Percentiles rank a stretch among this genome's conserved stretches.
These are phyloP conservation scores for Pitangus sulphuratus DNA, from an alignment of 2,797 vertebrate genomes.

Conservation along the genomic window DNA sequence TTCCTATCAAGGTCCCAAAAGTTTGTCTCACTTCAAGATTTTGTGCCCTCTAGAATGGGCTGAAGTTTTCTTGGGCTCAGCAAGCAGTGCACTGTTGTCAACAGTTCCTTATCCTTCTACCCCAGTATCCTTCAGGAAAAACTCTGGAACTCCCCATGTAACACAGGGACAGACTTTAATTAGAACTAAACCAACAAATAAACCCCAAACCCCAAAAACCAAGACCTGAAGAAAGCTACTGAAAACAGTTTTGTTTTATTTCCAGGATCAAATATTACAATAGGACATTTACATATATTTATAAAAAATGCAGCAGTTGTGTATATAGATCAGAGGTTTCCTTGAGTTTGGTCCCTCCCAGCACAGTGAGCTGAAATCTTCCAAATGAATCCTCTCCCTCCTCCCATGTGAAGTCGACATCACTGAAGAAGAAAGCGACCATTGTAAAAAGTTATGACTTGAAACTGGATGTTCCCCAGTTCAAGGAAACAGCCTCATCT, in stretches of 20 bases:
- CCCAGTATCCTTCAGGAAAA: not conserved
- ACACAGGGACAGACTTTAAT: not conserved
- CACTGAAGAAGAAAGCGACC: slow-evolving; percentile 56
- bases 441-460: slow-evolving; percentile 55
- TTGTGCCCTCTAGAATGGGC: not conserved
- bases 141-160: not conserved
- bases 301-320: slow-evolving; percentile 84
- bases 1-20: not conserved
- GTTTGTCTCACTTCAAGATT: not conserved
- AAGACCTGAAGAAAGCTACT: slow-evolving; percentile 55
- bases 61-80: not conserved
- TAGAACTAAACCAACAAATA: not conserved
- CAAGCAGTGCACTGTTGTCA: not conserved
- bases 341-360: slow-evolving; percentile 83
- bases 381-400: slow-evolving; percentile 47
- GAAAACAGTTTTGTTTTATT: slow-evolving; percentile 81
- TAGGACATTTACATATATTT: slow-evolving; percentile 84
- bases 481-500: slow-evolving; percentile 10
- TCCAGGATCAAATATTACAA: slow-evolving; percentile 85
- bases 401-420: slow-evolving; percentile 24
- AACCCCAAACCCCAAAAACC: not conserved
- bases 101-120: not conserved
- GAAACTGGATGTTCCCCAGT: slow-evolving; percentile 36
- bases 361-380: slow-evolving; percentile 77
- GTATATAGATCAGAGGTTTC: slow-evolving; percentile 81